phyloP scores from a whole-genome alignment of 2,113 vertebrate species.

The Fregata magnificens region DNA sequence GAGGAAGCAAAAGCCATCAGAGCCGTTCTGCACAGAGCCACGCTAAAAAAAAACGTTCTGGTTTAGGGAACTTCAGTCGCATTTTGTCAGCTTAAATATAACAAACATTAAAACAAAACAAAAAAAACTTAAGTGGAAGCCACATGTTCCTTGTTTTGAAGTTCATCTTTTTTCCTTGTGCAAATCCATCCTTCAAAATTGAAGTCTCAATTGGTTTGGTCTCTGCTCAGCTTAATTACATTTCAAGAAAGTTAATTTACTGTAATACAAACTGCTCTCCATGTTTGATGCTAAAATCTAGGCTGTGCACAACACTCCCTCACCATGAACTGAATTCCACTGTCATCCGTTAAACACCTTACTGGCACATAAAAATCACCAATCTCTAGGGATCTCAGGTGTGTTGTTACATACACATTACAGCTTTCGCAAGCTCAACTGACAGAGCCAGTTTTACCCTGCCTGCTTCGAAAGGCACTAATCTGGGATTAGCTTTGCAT shows the following conservation, averaged over 20 bases:
- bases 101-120: neutral
- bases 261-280: neutral
- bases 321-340: neutral
- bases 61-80: neutral
- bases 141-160: neutral
- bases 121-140: neutral
- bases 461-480: neutral
- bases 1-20: neutral
- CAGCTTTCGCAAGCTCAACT: neutral
- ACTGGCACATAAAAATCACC: neutral
- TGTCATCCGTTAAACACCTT: neutral
- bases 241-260: neutral
- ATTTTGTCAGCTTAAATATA: neutral
- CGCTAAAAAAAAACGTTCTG: neutral
- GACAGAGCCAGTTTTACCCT: neutral
- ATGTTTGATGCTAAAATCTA: neutral
- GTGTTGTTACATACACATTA: accelerated
- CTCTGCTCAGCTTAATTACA: neutral
- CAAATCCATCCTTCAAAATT: neutral
- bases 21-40: neutral
- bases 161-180: neutral
- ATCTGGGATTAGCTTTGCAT: constrained; percentile 41
- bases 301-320: neutral
- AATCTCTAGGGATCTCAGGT: neutral
- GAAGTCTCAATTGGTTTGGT: neutral